Evolutionary conservation across 2,797 vertebrate species (phyloP), one percentile per base, ranked within the genome.

Genomic region (Coregonus sp.): DNA sequence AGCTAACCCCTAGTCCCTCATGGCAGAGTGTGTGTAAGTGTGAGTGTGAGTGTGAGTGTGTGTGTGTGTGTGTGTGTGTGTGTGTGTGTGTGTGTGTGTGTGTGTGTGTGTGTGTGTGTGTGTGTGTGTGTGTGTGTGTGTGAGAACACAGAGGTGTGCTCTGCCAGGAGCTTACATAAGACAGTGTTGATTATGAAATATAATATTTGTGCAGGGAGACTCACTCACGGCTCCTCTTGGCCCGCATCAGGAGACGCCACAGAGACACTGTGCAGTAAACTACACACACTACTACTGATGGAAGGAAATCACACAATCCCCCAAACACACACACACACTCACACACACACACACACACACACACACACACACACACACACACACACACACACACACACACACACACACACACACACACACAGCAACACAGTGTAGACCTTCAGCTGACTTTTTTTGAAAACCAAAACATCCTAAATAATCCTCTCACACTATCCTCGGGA

Each of bases 51-150:
- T 25, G 25, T 25, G 25, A 25, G 25, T 25, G 25, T 25, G 25
- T 25, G 25, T 25, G 25, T 25, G 25, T 25, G 25, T 25, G 25
- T 25, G n/a, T n/a, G n/a, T n/a, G n/a, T n/a, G n/a, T n/a, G n/a
- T n/a, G n/a, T 68, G 70, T 25, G 81, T 73, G 65, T 76, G 75
- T 68, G 56, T 80, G 79, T 25, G 66, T 61, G 67, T 75, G 66
- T 81, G 73, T 72, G 65, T 76, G 54, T 75, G 70, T 80, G 71
- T 81, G 78, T 85, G 76, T 88, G 85, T 88, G 80, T 89, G 78
- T 79, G 74, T 73, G 74, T 86, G 33, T 50, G 20, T 25, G 37
- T 74, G 18, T 65, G 35, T 63, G 31, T 61, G 54, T 63, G 73
- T 37, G 16, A n/a, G 33, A 61, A 56, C 40, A 56, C 14, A 37